These are phyloP conservation scores for Microtus oregoni DNA, from an alignment of 2,113 vertebrate species.

Conservation along the genomic window DNA sequence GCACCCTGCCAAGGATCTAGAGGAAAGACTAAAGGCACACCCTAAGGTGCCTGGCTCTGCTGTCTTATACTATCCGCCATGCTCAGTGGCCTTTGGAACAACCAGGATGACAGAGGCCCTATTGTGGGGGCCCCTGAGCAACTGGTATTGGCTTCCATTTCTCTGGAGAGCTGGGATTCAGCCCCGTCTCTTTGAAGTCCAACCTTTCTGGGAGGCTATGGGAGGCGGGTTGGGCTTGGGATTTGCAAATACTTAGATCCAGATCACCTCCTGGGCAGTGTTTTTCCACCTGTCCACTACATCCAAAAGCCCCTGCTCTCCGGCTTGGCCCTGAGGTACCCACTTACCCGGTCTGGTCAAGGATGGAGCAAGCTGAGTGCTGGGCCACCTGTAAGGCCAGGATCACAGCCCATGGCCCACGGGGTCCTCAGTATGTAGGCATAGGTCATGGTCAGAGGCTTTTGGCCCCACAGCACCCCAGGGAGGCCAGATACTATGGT, in stretches of 20 bases:
- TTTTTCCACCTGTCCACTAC: fast-evolving
- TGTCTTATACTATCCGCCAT: too few relatives aligned
- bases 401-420: fast-evolving
- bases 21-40: not conserved
- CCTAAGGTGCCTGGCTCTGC: not conserved
- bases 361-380: not conserved
- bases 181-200: not conserved
- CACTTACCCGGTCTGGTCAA: not conserved
- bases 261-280: fast-evolving
- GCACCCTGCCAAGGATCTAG: not conserved
- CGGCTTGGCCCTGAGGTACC: not conserved
- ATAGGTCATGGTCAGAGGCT: not conserved
- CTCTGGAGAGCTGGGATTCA: not conserved
- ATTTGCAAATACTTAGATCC: too few relatives aligned
- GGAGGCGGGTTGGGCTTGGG: too few relatives aligned
- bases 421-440: not conserved
- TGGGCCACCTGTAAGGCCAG: not conserved
- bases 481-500: fast-evolving
- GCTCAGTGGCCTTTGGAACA: not conserved
- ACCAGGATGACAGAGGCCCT: not conserved
- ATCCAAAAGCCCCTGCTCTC: not conserved
- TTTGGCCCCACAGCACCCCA: not conserved
- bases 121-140: not conserved
- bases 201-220: not conserved
- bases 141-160: not conserved